Base-by-base conservation (phyloP, 2,888 invertebrate genomes). In the Drosophila meridiana region DNA sequence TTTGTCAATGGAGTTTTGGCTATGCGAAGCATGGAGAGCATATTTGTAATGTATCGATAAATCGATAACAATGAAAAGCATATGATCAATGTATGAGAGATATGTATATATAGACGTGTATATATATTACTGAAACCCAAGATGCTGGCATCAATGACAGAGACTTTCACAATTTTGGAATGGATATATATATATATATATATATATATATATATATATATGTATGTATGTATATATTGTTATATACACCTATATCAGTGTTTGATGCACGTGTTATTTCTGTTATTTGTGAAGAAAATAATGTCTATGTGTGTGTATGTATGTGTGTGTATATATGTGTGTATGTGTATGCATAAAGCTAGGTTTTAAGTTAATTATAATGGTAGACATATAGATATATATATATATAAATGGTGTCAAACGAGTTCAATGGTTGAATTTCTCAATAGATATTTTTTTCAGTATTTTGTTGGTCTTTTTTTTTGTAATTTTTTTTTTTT, bases 401-500 rank as follows among this genome's bases (percentile, higher is more conserved):
- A 55, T 14, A 36, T 69, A 57, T 69, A 75, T 69, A 75, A 76
- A 82, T 34, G 20, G 76, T 75, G 82, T 62, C 76, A 80, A 81
- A 77, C 71, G 68, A 80, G 69, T 66, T 80, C 73, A 80, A 73
- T 76, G 64, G 42, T 68, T 83, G 62, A 81, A 58, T 69, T 64
- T 56, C 30, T 60, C 48, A 60, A 43, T 60, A 30, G 47, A n/a
- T 38, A 55, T 73, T 66, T 73, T 45, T 56, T 50, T 56, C 50
- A 43, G 36, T 64, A 60, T 40, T 48, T 60, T 47, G 30, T 60
- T 48, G 59, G 32, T 70, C 75, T 70, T 62, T 81, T 62, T 81
- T 82, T 76, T 69, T 75, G 4, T 8, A 42, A 8, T 77, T 81
- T 84, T 78, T 69, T 77, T 74, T 79, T 82, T 80, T 76, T 67